Evolutionary conservation across 2,888 invertebrate species (phyloP), one percentile per base, ranked within the genome.

Genomic region (Lepidochitona cinerea): DNA sequence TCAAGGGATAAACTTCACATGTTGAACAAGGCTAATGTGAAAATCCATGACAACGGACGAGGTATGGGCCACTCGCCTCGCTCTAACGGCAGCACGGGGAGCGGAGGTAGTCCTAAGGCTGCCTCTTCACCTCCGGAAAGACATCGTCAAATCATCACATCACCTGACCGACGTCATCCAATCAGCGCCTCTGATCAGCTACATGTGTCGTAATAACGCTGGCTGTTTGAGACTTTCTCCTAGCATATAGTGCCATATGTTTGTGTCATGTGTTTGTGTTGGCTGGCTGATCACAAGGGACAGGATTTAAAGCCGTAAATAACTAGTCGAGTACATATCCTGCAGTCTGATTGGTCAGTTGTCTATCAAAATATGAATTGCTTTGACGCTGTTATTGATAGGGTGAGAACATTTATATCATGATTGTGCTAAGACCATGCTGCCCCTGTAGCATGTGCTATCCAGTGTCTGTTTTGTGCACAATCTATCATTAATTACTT

Each of bases 31-130:
- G 32, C 23, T 3, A 9, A 32, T 1, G 14, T 26, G 23, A 59
- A 23, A 59, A 29, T 59, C 26, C 59, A 59, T 59, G 59, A 59
- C 59, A 29, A 59, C 59, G 59, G 59, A 14, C 59, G 59, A 18
- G 1, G 4, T 18, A 14, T 29, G 12, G 32, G 23, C 26, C 59
- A 29, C 26, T 59, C 59, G 4, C 59, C 59, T 1, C 23, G 32
- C 4, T 59, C 59, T 29, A 59, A 59, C 26, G 32, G 49, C 49
- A 49, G 49, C 49, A 49, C n/a, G n/a, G 7, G 59, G 14, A 59
- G 59, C 23, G 54, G 54, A 7, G 54, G 54, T 7, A 54, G 54
- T 23, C 54, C 54, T 7, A 54, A 54, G 23, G 54, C 12, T 14
- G 59, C 59, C 23, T 18, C 59, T 4, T 59, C 59, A 3, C 26